phyloP scores from a whole-genome alignment of 1,140 invertebrate species.

The Apis florea region DNA sequence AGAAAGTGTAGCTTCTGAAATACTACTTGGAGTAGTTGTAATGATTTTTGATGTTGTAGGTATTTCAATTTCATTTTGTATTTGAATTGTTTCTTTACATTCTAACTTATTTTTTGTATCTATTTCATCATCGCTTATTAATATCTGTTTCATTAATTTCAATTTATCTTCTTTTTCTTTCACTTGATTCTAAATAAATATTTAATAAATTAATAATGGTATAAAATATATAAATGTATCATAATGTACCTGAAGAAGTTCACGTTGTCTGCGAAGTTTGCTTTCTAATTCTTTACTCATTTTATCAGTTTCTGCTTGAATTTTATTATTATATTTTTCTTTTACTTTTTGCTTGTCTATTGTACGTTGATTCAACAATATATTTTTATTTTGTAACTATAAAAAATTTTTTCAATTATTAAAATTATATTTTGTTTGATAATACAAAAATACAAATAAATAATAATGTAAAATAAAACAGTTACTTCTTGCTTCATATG shows the following conservation, averaged over 20 bases:
- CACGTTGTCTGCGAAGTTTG: constrained; percentile 85
- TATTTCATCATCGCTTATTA: constrained; percentile 70
- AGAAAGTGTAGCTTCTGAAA: not conserved
- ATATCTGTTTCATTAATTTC: constrained; percentile 78
- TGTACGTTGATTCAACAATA: constrained; percentile 85
- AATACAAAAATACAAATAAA: not conserved
- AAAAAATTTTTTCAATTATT: constrained; percentile 9
- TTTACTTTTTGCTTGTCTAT: constrained; percentile 89
- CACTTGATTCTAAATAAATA: constrained; percentile 72
- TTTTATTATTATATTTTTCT: constrained; percentile 85
- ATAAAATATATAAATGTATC: not conserved
- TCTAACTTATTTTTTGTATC: constrained; percentile 22
- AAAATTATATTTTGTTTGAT: not conserved
- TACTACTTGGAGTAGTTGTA: not conserved
- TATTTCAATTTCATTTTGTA: constrained; percentile 45
- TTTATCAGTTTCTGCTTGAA: constrained; percentile 86
- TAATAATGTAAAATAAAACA: constrained; percentile 3
- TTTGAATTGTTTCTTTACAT: constrained; percentile 61
- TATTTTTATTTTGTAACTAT: constrained; percentile 84
- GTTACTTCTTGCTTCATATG: constrained; percentile 78
- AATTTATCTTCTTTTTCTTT: constrained; percentile 81
- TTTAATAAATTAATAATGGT: constrained; percentile 17
- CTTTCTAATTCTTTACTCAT: constrained; percentile 83
- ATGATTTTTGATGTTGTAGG: not conserved
- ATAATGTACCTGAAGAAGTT: constrained; percentile 81